Evolutionary conservation across 2,113 vertebrate genomes (phyloP), one percentile per base, ranked within the genome.

Genomic region (Gallinago paraguaiae): DNA sequence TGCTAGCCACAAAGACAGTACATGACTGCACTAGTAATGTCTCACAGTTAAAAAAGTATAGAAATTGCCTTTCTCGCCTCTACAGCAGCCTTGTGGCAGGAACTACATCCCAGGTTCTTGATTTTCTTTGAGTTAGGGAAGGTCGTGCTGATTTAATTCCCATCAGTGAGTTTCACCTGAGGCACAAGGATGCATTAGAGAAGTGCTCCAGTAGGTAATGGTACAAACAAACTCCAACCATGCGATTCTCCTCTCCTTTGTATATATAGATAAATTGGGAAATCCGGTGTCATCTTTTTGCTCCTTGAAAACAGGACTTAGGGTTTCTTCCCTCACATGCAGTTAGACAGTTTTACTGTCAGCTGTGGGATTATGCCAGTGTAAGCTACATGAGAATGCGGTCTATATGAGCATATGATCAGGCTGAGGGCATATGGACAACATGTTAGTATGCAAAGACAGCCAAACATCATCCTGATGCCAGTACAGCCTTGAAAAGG

Each of bases 311-410:
- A 28, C 7, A 8, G 10, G 8, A 53, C 9, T 27, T 45, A 8
- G 28, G 8, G 18, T 19, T 19, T 82, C 37, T 71, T 56, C 41
- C 5, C 13, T 64, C 23, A 8, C 0, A 0, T 33, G 30, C 30
- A 88, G 31, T 5, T 48, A 37, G 39, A 25, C 37, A 69, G 19
- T 17, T 60, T 60, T 39, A 16, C 22, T 39, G 43, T 9, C 56
- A 59, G 39, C 51, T 28, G 39, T 60, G 57, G 60, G 35, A 65
- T 60, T n/a, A 45, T 4, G 10, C 9, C 43, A 13, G 3, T 18
- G 5, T 50, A 70, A 68, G 1, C 7, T 17, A 7, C 11, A 2
- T 7, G 33, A 77, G 19, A 76, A 27, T 27, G 59, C 54, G 6
- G 37, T 31, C 25, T 24, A 1, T 45, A 6, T 17, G n/a, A 54